Evolutionary conservation across 1,140 invertebrate species (phyloP).

Genomic region (Akabosia matsudoensis): DNA sequence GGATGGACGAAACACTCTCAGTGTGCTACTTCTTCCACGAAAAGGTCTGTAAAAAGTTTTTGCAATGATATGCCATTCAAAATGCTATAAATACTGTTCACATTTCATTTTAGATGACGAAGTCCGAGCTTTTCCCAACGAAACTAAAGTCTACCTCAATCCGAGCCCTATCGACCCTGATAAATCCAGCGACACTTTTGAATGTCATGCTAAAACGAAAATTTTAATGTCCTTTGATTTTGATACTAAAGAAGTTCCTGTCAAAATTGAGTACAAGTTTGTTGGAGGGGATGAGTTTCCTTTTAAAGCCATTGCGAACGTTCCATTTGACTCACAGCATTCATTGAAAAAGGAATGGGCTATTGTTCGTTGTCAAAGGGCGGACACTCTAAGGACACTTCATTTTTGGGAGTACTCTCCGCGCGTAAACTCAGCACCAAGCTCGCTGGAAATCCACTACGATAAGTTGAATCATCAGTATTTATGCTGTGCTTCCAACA

Average conservation of each 20-base stretch:
- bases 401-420: constrained; percentile 31
- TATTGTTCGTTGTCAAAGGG: constrained; percentile 26
- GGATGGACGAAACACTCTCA: not conserved
- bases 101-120: constrained; percentile 29
- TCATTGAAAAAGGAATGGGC: constrained; percentile 23
- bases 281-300: constrained; percentile 23
- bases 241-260: constrained; percentile 14
- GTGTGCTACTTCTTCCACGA: constrained; percentile 17
- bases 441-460: constrained; percentile 13
- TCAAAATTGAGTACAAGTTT: constrained; percentile 26
- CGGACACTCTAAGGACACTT: constrained; percentile 26
- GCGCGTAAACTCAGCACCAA: not conserved
- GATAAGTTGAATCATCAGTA: constrained; percentile 33
- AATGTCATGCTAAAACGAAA: constrained; percentile 32
- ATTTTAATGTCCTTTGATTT: constrained; percentile 26
- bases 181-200: constrained; percentile 23
- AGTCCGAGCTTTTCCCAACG: constrained; percentile 21
- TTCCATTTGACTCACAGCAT: not conserved
- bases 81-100: not conserved
- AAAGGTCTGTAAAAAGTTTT: constrained; percentile 17
- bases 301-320: constrained; percentile 29
- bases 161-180: not conserved
- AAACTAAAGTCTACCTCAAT: constrained; percentile 25
- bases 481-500: constrained; percentile 29
- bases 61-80: not conserved